phyloP scores from a whole-genome alignment of 2,113 vertebrate genomes.

The Eulemur rufifrons region DNA sequence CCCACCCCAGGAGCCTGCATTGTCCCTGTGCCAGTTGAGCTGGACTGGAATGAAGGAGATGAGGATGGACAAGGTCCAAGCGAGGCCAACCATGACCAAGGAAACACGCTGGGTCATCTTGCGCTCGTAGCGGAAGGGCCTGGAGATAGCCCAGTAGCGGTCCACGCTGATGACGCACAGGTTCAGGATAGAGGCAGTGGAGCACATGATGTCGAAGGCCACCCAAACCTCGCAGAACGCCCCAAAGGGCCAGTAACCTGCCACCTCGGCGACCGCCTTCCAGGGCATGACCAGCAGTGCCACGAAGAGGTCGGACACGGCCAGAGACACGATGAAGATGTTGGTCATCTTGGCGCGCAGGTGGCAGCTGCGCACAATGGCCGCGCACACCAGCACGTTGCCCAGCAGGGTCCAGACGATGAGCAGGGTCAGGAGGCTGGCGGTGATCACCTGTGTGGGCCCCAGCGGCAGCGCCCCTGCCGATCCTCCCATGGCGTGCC shows the following conservation, averaged over 20 bases:
- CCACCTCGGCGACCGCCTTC: slow-evolving; percentile 96
- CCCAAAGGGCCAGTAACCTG: slow-evolving; percentile 96
- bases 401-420: slow-evolving; percentile 95
- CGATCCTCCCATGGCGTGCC: not conserved
- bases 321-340: slow-evolving; percentile 95
- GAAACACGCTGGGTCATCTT: slow-evolving; percentile 95
- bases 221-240: slow-evolving; percentile 96
- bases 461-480: slow-evolving; percentile 34
- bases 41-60: slow-evolving; percentile 98
- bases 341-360: slow-evolving; percentile 94
- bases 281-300: slow-evolving; percentile 98
- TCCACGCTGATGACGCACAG: slow-evolving; percentile 96
- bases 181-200: slow-evolving; percentile 97
- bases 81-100: slow-evolving; percentile 91
- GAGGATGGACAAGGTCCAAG: slow-evolving; percentile 94
- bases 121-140: slow-evolving; percentile 95
- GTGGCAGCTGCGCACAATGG: slow-evolving; percentile 92
- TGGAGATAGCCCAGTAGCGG: slow-evolving; percentile 97
- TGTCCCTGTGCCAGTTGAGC: slow-evolving; percentile 94
- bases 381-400: slow-evolving; percentile 93
- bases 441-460: slow-evolving; percentile 87
- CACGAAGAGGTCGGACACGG: slow-evolving; percentile 94
- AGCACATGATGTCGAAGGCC: slow-evolving; percentile 98
- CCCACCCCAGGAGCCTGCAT: not conserved
- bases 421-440: slow-evolving; percentile 90